These are phyloP conservation scores for Bufotes viridis DNA, from an alignment of 2,797 vertebrate species.

Conservation along the genomic window DNA sequence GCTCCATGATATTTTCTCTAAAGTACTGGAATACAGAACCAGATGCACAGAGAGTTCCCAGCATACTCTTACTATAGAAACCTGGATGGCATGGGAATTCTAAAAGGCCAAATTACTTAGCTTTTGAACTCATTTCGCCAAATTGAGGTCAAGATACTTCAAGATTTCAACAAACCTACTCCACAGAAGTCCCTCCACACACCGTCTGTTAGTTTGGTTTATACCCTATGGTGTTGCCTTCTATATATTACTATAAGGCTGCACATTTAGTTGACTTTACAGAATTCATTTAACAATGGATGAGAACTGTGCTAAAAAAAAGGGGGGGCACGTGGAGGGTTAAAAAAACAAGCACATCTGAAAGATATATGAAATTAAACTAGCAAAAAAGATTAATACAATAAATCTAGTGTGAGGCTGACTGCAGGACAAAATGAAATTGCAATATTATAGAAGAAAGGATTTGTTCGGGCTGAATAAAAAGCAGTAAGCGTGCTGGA, in stretches of 20 bases:
- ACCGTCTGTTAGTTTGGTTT: slow-evolving; percentile 14
- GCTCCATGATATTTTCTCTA: no score
- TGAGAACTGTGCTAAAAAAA: slow-evolving; percentile 35
- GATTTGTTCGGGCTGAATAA: slow-evolving; percentile 62
- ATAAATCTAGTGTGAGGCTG: slow-evolving; percentile 62
- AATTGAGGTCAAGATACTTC: slow-evolving; percentile 33
- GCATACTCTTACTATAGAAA: not conserved
- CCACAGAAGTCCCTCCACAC: not conserved
- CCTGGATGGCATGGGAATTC: not conserved
- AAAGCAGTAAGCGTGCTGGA: slow-evolving; percentile 57
- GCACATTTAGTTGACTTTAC: slow-evolving; percentile 32
- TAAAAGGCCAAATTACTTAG: not conserved
- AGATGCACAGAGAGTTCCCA: not conserved
- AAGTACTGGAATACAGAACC: no score
- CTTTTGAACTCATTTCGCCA: slow-evolving; percentile 5
- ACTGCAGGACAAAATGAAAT: slow-evolving; percentile 63
- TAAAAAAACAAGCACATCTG: slow-evolving; percentile 59
- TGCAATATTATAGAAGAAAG: slow-evolving; percentile 63
- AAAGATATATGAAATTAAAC: slow-evolving; percentile 64
- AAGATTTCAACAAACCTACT: slow-evolving; percentile 1
- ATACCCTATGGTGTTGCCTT: slow-evolving; percentile 12
- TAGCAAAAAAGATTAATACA: slow-evolving; percentile 62
- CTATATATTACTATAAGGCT: slow-evolving; percentile 39
- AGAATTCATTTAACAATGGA: slow-evolving; percentile 51
- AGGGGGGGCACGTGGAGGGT: not conserved